Evolutionary conservation across 2,113 vertebrate genomes (phyloP), one percentile per base, ranked within the genome.

Genomic region (Sterrhoptilus dennistouni): DNA sequence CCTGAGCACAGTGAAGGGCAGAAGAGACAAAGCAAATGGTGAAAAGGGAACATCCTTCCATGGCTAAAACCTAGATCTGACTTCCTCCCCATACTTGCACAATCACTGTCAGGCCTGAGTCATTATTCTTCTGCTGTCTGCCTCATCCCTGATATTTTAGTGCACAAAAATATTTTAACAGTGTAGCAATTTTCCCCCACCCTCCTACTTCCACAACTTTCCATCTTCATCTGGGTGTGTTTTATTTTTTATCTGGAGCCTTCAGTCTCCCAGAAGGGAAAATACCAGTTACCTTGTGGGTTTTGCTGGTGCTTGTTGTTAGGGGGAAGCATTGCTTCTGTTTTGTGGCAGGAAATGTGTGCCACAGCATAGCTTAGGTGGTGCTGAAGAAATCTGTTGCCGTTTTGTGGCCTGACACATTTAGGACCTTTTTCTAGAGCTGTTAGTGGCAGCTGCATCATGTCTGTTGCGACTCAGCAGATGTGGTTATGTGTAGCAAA

Each of bases 381-480:
- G 52, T 66, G 21, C 36, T 83, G 54, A 80, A 54, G 22, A 80
- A 74, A 80, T 54, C 42, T 80, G 78, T 78, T 38, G 52, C 12
- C n/a, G 5, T 27, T 54, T 80, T 77, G 54, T 83, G 56, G 54
- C 54, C 36, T 78, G 27, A 38, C 11, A 31, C 61, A 14, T 61
- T 83, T 70, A 65, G 83, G 29, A 50, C 14, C 8, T 38, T 88
- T 72, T 92, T 54, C 44, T 81, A 20, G 74, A 78, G 76, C 88
- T 70, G 42, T n/a, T 89, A 47, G 76, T 2, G 14, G 42, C 94
- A 95, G 83, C 94, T 96, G 92, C 50, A 54, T 80, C 1, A 0
- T 47, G 35, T 86, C 71, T 88, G n/a, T 76, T 83, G 78, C 57
- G 85, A 50, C 59, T 83, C 64, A 81, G 76, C 95, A 97, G 91